Base-by-base conservation (phyloP, 2,113 vertebrate species). In the Dissostichus mawsoni region DNA sequence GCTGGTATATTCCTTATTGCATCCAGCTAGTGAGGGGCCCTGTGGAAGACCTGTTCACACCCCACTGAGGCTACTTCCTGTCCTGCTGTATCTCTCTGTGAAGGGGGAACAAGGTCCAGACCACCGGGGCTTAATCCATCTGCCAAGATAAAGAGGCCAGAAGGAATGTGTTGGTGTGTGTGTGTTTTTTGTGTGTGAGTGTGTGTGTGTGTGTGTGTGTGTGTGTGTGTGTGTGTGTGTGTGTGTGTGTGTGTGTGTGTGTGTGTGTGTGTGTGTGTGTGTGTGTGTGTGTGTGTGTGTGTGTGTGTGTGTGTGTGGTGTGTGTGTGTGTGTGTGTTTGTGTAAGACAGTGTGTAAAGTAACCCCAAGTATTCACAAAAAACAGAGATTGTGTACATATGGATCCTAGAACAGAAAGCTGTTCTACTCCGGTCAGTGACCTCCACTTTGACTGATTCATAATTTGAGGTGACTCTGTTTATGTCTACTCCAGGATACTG, bases 91-190 rank as follows among this genome's bases (percentile, higher is more conserved):
- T 65, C 33, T 55, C 81, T 58, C 51, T 20, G 47, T 65, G 70
- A 82, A 68, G 56, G 25, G 47, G 23, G 62, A 82, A 79, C 69
- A 65, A 56, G 61, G 61, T 56, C 82, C 82, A 81, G 78, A 68
- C 52, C 61, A 71, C 78, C n/a, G 78, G 66, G 65, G 61, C 56
- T 69, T 51, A 33, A 25, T 70, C 78, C 78, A 84, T 87, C 85
- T 87, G 78, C 74, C 56, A 50, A 68, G 44, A 64, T 58, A 72
- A 25, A 76, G 16, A 41, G 33, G 55, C 53, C 77, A 76, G 62
- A 56, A 76, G 55, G 62, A 59, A 53, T 53, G 18, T 63, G 41
- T 58, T 23, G 14, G 23, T 58, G 12, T 16, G 5, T 8, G 55
- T 25, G 20, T 25, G 20, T 56, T 7, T n/a, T 13, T 18, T 53